Evolutionary conservation across 2,797 vertebrate genomes (phyloP), one percentile per base, ranked within the genome.

Genomic region (Gambusia yucatana): DNA sequence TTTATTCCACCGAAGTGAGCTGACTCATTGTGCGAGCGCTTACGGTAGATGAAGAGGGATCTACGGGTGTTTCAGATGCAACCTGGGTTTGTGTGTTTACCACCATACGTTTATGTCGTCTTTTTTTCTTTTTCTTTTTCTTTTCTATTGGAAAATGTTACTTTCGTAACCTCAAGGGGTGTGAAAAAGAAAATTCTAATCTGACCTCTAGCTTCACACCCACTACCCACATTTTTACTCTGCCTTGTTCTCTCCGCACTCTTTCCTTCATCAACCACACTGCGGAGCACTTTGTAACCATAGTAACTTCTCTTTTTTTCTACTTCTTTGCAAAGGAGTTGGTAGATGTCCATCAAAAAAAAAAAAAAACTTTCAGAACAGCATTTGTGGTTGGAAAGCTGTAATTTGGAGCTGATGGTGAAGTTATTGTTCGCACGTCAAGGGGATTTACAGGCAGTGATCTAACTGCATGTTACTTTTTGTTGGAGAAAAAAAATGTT

Each of bases 271-370:
- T 70, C 85, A 76, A 43, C 80, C 81, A 80, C 72, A 57, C 75
- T 73, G 78, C 73, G 74, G 81, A 69, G 72, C 80, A 89, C 87
- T 92, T 87, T 93, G 93, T 94, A 87, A 90, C 94, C 94, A 95
- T 95, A 88, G 93, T 86, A 91, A 94, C 91, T 59, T 87, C 83
- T 59, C 74, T 76, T 61, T 70, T 77, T 50, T 50, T 78, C 82
- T 74, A 59, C 73, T 69, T 69, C 79, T 82, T 76, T 72, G 52
- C 78, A 75, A 84, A 65, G 77, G 80, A 84, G 47, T 76, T 81
- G 75, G 61, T 76, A 84, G 76, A 81, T 86, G 82, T 86, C 88
- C 77, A 89, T 92, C 87, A 92, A 87, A 82, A 80, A 39, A 91
- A 87, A 82, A 63, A 70, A 30, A 81, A 36, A 36, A 74, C 77